These are phyloP conservation scores for Centropyge bicolor DNA, from an alignment of 2,797 vertebrate genomes.

Conservation along the genomic window DNA sequence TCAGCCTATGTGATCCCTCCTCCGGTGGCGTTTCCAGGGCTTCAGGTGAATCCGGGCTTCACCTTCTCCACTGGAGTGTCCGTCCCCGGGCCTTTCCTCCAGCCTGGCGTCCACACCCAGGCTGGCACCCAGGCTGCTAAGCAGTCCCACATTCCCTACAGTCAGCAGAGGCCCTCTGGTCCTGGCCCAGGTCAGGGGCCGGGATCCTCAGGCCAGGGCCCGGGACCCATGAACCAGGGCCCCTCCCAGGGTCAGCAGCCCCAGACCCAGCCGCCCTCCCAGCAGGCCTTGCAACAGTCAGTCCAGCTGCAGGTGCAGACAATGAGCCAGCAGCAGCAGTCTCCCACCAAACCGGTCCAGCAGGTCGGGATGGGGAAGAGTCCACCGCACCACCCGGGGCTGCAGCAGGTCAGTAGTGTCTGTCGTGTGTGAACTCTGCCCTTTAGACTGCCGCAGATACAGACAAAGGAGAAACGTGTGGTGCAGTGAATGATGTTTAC, in stretches of 20 bases:
- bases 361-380: conserved; percentile 91
- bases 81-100: conserved; percentile 93
- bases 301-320: conserved; percentile 90
- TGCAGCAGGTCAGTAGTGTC: conserved; percentile 88
- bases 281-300: conserved; percentile 85
- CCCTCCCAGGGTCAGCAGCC: conserved; percentile 87
- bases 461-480: too few species aligned
- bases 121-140: conserved; percentile 91
- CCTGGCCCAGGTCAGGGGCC: conserved; percentile 85
- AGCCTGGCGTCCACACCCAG: conserved; percentile 90
- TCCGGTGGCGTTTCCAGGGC: conserved; percentile 92
- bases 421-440: too few species aligned
- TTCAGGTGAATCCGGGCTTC: conserved; percentile 92
- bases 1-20: conserved; percentile 95
- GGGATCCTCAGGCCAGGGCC: conserved; percentile 82
- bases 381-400: conserved; percentile 91
- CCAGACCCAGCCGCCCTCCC: conserved; percentile 85
- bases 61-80: conserved; percentile 94
- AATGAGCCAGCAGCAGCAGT: conserved; percentile 85
- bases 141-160: conserved; percentile 98
- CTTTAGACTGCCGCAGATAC: too few species aligned
- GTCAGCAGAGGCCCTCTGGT: conserved; percentile 96
- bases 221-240: conserved; percentile 84
- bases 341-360: conserved; percentile 91
- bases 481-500: neutral